A percentile compares a stretch with the other conserved stretches of the same genome.
phyloP scores from a whole-genome alignment of 2,113 vertebrate genomes.

The Casuarius casuarius region DNA sequence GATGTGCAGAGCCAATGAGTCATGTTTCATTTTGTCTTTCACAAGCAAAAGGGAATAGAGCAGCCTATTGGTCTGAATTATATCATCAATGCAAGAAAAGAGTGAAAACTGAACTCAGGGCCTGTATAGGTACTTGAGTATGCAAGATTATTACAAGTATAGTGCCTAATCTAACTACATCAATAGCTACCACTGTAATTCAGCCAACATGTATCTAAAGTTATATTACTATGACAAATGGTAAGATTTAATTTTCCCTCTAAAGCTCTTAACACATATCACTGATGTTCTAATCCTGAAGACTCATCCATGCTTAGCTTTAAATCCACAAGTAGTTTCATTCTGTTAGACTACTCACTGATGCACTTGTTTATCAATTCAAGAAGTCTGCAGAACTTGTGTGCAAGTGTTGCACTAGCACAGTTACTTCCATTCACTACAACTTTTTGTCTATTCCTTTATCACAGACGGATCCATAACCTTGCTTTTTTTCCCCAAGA shows the following conservation, averaged over 20 bases:
- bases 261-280: not conserved
- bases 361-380: not conserved
- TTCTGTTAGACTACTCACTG: not conserved
- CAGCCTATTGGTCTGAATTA: not conserved
- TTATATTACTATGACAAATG: not conserved
- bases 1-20: not conserved
- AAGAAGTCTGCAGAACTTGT: not conserved
- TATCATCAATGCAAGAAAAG: not conserved
- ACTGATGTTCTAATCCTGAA: not conserved
- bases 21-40: not conserved
- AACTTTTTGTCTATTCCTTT: not conserved
- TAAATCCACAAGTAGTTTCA: not conserved
- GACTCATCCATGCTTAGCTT: constrained; percentile 22
- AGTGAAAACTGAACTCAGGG: not conserved
- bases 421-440: not conserved
- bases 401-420: not conserved
- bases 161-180: not conserved
- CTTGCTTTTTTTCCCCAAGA: not conserved
- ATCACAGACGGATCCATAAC: not conserved
- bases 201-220: not conserved
- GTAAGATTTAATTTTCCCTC: not conserved
- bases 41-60: not conserved
- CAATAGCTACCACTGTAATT: not conserved
- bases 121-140: not conserved
- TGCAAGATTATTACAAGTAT: not conserved